Conservation (phyloP, 2,888 invertebrate species). For the Dyspetes luteomarginatus region DNA sequence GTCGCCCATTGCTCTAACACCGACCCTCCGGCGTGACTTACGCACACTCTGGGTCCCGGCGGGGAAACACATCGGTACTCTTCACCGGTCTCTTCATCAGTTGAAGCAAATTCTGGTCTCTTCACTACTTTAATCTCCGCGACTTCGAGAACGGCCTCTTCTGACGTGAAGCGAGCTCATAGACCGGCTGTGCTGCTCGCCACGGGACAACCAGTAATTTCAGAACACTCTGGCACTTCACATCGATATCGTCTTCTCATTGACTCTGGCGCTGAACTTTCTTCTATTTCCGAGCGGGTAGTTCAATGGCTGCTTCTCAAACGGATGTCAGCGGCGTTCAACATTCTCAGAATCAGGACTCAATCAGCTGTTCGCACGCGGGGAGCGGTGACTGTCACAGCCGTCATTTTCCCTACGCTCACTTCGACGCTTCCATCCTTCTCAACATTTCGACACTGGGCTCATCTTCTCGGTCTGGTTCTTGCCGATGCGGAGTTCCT, state of each 20-base stretch:
- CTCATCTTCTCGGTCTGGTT: slow-evolving; percentile 15
- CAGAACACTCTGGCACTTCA: not conserved
- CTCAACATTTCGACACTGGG: not conserved
- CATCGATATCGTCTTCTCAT: not conserved
- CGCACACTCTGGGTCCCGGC: too few relatives aligned
- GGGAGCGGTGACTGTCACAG: not conserved
- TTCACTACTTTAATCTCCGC: too few relatives aligned
- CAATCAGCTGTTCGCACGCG: not conserved
- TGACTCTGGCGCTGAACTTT: slow-evolving; percentile 10
- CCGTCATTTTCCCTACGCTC: not conserved
- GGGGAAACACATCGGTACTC: too few relatives aligned
- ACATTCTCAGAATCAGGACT: not conserved
- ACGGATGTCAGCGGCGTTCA: slow-evolving; percentile 7
- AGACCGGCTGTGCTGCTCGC: slow-evolving; percentile 11
- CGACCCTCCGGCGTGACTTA: too few relatives aligned
- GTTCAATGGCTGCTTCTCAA: slow-evolving; percentile 4
- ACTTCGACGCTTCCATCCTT: not conserved
- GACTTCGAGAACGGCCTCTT: too few relatives aligned
- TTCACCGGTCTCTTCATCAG: too few relatives aligned
- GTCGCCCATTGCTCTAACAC: too few relatives aligned
- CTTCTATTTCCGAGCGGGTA: not conserved
- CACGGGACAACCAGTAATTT: not conserved
- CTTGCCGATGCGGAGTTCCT: slow-evolving; percentile 46
- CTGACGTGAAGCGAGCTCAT: not conserved
- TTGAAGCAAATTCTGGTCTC: too few relatives aligned